Percentiles rank a stretch among this genome's conserved stretches.
Conservation (phyloP, 2,888 invertebrate species). For the Oegoconia quadripuncta region DNA sequence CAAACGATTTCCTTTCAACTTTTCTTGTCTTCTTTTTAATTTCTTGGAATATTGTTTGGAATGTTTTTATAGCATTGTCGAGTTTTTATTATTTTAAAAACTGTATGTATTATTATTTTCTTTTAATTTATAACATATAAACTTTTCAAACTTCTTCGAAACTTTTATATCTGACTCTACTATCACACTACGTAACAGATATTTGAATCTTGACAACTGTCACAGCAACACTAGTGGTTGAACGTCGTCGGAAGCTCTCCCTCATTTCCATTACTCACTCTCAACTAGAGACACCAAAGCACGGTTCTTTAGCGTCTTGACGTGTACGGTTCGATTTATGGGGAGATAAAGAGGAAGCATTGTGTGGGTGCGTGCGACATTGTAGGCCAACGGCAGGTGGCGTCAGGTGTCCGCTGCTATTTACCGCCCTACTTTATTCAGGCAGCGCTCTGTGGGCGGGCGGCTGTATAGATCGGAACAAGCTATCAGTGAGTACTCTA, state of each 20-base stretch:
- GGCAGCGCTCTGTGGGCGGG: slow-evolving; percentile 50
- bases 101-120: too few species aligned
- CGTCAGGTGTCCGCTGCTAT: slow-evolving; percentile 66
- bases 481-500: slow-evolving; percentile 61
- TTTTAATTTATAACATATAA: too few species aligned
- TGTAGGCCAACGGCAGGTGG: slow-evolving; percentile 18
- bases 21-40: too few species aligned
- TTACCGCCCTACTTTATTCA: slow-evolving; percentile 67
- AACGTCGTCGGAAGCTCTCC: not conserved
- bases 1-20: too few species aligned
- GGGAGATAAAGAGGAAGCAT: slow-evolving; percentile 24
- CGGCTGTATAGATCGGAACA: slow-evolving; percentile 62
- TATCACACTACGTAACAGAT: not conserved
- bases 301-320: slow-evolving; percentile 17
- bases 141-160: too few species aligned
- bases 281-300: not conserved
- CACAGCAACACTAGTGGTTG: too few species aligned
- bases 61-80: too few species aligned
- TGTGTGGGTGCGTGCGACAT: slow-evolving; percentile 7
- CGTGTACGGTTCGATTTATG: slow-evolving; percentile 27
- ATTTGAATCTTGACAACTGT: not conserved
- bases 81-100: too few species aligned
- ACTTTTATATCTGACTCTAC: too few species aligned
- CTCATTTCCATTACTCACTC: not conserved
- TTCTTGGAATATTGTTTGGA: too few species aligned